Percentiles rank a stretch among this genome's conserved stretches.
These are phyloP conservation scores for Campoplex capitator DNA, from an alignment of 2,888 invertebrate species.

Conservation along the genomic window DNA sequence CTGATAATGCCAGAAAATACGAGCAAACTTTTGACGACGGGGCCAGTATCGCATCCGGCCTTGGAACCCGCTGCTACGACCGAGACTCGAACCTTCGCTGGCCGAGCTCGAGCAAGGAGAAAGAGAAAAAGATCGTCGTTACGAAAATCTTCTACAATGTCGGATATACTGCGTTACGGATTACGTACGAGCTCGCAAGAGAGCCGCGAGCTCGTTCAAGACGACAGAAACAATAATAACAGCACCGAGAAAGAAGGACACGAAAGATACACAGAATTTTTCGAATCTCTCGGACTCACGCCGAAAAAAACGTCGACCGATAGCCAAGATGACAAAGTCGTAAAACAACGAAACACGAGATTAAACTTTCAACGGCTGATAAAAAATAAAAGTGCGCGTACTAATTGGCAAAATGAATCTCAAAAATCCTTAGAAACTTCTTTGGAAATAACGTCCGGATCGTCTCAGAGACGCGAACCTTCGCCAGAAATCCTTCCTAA, in stretches of 20 bases:
- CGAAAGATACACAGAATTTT: slow-evolving; percentile 53
- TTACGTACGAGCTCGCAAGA: slow-evolving; percentile 31
- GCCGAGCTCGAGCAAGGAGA: slow-evolving; percentile 33
- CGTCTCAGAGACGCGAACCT: background rate
- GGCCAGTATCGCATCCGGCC: slow-evolving; percentile 74
- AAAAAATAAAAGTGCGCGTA: background rate
- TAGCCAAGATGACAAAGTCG: slow-evolving; percentile 14
- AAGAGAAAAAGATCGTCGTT: slow-evolving; percentile 52
- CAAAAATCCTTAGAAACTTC: background rate
- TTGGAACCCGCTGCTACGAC: slow-evolving; percentile 53
- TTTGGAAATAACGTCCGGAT: slow-evolving; percentile 1
- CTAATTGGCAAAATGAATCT: background rate
- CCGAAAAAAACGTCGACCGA: slow-evolving; percentile 47
- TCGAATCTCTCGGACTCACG: slow-evolving; percentile 61
- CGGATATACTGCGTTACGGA: background rate
- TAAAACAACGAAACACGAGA: background rate
- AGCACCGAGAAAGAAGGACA: slow-evolving; percentile 21
- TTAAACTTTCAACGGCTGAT: background rate
- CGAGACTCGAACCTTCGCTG: background rate
- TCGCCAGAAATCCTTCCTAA: background rate
- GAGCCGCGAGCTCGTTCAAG: background rate
- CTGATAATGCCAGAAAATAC: slow-evolving; percentile 59
- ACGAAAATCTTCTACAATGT: background rate
- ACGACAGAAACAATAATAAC: slow-evolving; percentile 22
- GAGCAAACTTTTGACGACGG: background rate